A percentile compares a stretch with the other conserved stretches of the same genome.
Conservation (phyloP, 2,888 invertebrate species). For the Andrena minutula region DNA sequence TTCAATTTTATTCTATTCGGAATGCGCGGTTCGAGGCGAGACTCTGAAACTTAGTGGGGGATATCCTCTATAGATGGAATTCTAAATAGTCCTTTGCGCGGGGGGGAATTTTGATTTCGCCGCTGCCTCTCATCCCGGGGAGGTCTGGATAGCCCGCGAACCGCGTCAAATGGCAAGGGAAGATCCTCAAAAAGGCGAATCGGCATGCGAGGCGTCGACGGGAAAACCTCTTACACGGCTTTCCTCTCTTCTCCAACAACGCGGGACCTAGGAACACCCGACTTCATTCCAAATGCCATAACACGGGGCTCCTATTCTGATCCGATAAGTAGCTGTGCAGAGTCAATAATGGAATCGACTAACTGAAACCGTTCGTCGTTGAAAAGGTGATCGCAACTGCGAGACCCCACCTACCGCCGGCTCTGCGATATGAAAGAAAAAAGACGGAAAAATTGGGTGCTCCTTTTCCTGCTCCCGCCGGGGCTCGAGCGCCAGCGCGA, state of each 20-base stretch:
- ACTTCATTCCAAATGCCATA: slow-evolving; percentile 62
- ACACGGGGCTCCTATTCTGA: slow-evolving; percentile 53
- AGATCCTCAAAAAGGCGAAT: slow-evolving; percentile 36
- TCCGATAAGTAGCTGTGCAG: slow-evolving; percentile 54
- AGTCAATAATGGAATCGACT: slow-evolving; percentile 62
- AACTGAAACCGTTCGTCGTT: slow-evolving; percentile 57
- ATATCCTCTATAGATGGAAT: slow-evolving; percentile 32
- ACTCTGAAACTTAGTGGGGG: slow-evolving; percentile 16
- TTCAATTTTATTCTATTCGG: slow-evolving; percentile 50
- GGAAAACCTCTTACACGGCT: slow-evolving; percentile 35
- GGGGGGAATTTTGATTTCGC: slow-evolving; percentile 42
- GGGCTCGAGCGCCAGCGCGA: not conserved
- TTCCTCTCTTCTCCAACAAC: slow-evolving; percentile 7
- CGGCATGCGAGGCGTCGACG: slow-evolving; percentile 22
- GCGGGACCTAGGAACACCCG: slow-evolving; percentile 14
- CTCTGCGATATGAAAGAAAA: not conserved
- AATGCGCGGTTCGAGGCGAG: slow-evolving; percentile 14
- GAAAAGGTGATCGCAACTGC: slow-evolving; percentile 47
- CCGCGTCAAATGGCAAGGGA: slow-evolving; percentile 4
- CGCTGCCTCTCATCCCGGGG: not conserved
- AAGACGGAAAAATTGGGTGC: not conserved
- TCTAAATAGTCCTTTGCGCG: slow-evolving; percentile 41
- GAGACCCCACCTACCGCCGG: slow-evolving; percentile 32
- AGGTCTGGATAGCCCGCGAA: slow-evolving; percentile 2
- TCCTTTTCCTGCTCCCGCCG: not conserved